A percentile compares a stretch with the other conserved stretches of the same genome.
Evolutionary conservation across 1,140 invertebrate genomes (phyloP).

Genomic region (Charaxes varanes): DNA sequence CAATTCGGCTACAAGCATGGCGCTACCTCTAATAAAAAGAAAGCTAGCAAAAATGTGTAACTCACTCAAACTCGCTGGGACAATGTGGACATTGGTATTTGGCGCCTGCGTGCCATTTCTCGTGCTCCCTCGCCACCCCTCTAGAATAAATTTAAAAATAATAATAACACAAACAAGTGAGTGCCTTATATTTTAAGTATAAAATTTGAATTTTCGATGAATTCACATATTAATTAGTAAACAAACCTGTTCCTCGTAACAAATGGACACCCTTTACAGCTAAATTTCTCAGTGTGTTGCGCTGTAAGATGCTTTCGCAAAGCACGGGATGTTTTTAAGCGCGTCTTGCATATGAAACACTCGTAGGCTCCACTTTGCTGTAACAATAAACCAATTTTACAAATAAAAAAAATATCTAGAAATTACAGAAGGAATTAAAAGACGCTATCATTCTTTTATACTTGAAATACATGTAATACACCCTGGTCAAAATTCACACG

Average conservation of each 20-base stretch:
- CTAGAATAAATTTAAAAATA: constrained; percentile 22
- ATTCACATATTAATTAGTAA: background rate
- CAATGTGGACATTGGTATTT: constrained; percentile 58
- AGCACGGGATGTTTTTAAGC: constrained; percentile 43
- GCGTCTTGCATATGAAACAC: constrained; percentile 56
- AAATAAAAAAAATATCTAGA: no score
- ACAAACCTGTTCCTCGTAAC: constrained; percentile 52
- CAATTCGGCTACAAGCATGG: no score
- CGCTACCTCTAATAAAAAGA: no score
- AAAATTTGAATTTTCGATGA: no score
- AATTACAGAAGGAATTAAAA: no score
- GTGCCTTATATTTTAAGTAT: no score
- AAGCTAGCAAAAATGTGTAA: no score
- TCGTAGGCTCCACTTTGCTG: constrained; percentile 54
- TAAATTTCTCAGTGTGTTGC: constrained; percentile 55
- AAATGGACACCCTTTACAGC: constrained; percentile 57
- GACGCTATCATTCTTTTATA: no score
- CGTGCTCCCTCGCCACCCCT: constrained; percentile 50
- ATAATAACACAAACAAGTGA: background rate
- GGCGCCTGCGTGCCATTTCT: constrained; percentile 54
- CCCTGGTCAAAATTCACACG: no score
- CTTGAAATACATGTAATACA: no score
- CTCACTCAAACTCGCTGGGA: constrained; percentile 52
- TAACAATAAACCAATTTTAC: no score
- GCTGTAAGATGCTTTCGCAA: constrained; percentile 53